Base-by-base conservation (phyloP, 2,888 invertebrate genomes). In the Julus scanicus region DNA sequence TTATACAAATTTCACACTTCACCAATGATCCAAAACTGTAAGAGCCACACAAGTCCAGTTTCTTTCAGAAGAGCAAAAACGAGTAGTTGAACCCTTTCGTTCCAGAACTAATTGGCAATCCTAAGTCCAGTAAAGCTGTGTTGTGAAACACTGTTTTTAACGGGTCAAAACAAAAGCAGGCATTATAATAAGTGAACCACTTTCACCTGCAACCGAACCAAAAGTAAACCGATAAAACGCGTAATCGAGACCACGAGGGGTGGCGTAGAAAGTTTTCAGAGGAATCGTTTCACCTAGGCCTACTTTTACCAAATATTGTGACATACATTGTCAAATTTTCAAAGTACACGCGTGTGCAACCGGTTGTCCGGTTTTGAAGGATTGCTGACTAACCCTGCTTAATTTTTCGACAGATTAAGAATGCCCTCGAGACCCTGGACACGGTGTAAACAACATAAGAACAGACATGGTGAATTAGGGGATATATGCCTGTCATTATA, bases 221-320 rank as follows among this genome's bases (percentile, higher is more conserved):
- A 71, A 71, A 71, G 71, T 71, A 71, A 71, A 71, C 71, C 71
- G n/a, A 20, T 5, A 20, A 9, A 63, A 71, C 29, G 29, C 71
- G 71, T 71, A 71, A 71, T 71, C 71, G 71, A 71, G 71, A 71
- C 6, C 8, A 17, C 17, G 29, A 71, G n/a, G 71, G 6, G 71
- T 29, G 57, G 20, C 29, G 11, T 48, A 48, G 48, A 48, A 48
- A 48, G 11, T 48, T 48, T 48, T 6, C 9, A 48, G 71, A 71
- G 71, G 71, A 71, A n/a, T 29, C 20, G 71, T 71, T 71, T 71
- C 71, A 71, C 71, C 71, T 71, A 71, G 29, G 71, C 71, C 71
- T 71, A 71, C 71, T 71, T 71, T 71, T 11, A 4, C 71, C n/a
- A 71, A 20, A 71, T 71, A 29, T 71, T 71, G 20, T 71, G 71